A percentile compares a stretch with the other conserved stretches of the same genome.
These are phyloP conservation scores for Drosophila kanekoi DNA, from an alignment of 2,888 invertebrate species.

Conservation along the genomic window DNA sequence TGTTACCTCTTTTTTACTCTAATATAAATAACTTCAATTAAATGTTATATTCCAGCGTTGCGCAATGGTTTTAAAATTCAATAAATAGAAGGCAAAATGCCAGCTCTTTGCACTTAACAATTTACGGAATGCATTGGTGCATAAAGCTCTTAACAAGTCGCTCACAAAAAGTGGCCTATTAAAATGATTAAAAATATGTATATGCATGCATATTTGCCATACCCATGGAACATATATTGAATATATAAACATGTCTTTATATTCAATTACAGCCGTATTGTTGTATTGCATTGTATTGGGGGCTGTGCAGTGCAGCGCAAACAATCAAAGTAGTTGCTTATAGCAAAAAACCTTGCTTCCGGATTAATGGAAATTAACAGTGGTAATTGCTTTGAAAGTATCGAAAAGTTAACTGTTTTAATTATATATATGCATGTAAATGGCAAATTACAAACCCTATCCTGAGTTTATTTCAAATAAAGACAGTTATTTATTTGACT, in stretches of 20 bases:
- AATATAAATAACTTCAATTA: slow-evolving; percentile 43
- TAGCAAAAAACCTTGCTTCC: slow-evolving; percentile 44
- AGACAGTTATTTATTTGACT: slow-evolving; percentile 23
- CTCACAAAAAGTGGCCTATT: slow-evolving; percentile 64
- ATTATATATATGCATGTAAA: slow-evolving; percentile 11
- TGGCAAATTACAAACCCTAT: background rate
- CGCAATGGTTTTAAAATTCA: slow-evolving; percentile 29
- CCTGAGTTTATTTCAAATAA: slow-evolving; percentile 23
- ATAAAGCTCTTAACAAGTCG: slow-evolving; percentile 55
- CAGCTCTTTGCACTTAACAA: slow-evolving; percentile 14
- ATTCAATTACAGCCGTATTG: slow-evolving; percentile 16
- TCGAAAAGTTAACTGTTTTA: background rate
- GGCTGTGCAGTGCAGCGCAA: slow-evolving; percentile 53
- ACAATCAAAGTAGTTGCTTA: slow-evolving; percentile 66
- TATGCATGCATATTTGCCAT: slow-evolving; percentile 3
- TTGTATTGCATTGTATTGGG: slow-evolving; percentile 8
- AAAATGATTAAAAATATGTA: slow-evolving; percentile 66
- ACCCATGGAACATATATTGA: background rate
- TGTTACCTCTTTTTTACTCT: background rate
- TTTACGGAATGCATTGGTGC: slow-evolving; percentile 50
- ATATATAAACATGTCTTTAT: slow-evolving; percentile 4
- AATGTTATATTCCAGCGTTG: slow-evolving; percentile 26
- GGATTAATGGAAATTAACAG: slow-evolving; percentile 66
- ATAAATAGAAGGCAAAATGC: slow-evolving; percentile 54
- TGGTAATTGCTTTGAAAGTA: slow-evolving; percentile 17